Evolutionary conservation across 2,113 vertebrate genomes (phyloP), one percentile per base, ranked within the genome.

Genomic region (Chauna torquata): DNA sequence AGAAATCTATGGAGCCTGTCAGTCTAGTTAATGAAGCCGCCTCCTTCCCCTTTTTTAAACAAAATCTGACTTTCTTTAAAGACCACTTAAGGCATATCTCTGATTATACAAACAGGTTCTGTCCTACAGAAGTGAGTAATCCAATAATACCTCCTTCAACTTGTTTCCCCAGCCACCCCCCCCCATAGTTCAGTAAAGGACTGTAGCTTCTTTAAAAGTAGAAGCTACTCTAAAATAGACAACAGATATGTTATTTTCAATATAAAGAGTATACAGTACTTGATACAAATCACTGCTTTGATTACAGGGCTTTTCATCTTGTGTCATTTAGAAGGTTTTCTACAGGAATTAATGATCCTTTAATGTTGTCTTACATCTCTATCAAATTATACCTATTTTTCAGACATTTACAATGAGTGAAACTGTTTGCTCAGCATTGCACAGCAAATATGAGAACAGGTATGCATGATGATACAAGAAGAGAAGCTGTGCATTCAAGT

Each of bases 1-100:
- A 98, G 97, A 98, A 97, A 98, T 98, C 97, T 98, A 96, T 98
- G 97, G 97, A 98, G 97, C 97, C 97, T 98, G 98, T 97, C 98
- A 98, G 95, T 98, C 96, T 98, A 96, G 94, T 97, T 98, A 98
- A 98, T 98, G 97, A 98, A 98, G 96, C 96, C 82, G 92, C 85
- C 50, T 97, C 96, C 94, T 96, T 97, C 90, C 90, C 71, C 58
- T 38, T 91, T 96, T 93, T 97, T 96, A 98, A 98, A 98, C 96
- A 98, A 98, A 98, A 97, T 96, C 96, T 97, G 92, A 90, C 94
- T 98, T 98, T 88, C 96, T 96, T 95, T 94, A 94, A 97, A 97
- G 95, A 90, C 95, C 96, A 97, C 97, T 98, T 98, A 98, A 97
- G 92, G 92, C 94, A 88, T 97, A 97, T 97, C 97, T 95, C 92